phyloP scores from a whole-genome alignment of 1,140 invertebrate genomes.

The Cotesia chilonis region DNA sequence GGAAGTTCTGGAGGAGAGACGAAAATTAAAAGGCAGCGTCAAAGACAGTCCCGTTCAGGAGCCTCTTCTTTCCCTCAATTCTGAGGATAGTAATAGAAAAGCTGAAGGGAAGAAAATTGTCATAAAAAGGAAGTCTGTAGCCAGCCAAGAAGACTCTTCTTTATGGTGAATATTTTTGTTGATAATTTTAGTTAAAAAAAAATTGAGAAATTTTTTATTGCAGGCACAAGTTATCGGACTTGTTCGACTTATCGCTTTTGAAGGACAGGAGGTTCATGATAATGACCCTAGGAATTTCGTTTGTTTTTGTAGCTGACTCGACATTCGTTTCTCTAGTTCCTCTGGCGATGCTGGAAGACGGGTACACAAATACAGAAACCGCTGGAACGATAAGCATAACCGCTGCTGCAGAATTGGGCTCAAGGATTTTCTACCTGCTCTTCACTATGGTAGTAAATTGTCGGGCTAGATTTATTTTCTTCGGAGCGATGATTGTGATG shows the following conservation, averaged over 20 bases:
- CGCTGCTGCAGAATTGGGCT: conserved; percentile 55
- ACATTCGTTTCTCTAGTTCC: conserved; percentile 57
- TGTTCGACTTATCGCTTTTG: conserved; percentile 57
- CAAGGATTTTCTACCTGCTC: conserved; percentile 52
- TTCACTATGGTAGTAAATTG: conserved; percentile 55
- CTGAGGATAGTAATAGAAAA: conserved; percentile 45
- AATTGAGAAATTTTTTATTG: conserved; percentile 29
- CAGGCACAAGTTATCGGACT: conserved; percentile 40
- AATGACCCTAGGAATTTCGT: conserved; percentile 55
- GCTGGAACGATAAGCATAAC: conserved; percentile 53
- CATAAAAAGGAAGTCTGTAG: not conserved
- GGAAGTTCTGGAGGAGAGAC: conserved; percentile 42
- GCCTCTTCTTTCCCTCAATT: conserved; percentile 47
- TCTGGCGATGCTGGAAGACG: conserved; percentile 55
- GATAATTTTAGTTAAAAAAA: not conserved
- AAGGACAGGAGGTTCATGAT: conserved; percentile 55
- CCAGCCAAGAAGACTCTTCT: conserved; percentile 12
- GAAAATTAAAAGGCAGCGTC: conserved; percentile 44
- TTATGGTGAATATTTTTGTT: conserved; percentile 23
- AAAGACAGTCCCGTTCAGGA: conserved; percentile 52
- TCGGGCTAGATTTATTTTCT: conserved; percentile 57
- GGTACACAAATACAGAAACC: conserved; percentile 52
- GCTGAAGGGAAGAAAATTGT: not conserved
- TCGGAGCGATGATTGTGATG: conserved; percentile 56
- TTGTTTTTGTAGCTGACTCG: conserved; percentile 55